Evolutionary conservation across 1,140 invertebrate genomes (phyloP).

Genomic region (Hermetia illucens): DNA sequence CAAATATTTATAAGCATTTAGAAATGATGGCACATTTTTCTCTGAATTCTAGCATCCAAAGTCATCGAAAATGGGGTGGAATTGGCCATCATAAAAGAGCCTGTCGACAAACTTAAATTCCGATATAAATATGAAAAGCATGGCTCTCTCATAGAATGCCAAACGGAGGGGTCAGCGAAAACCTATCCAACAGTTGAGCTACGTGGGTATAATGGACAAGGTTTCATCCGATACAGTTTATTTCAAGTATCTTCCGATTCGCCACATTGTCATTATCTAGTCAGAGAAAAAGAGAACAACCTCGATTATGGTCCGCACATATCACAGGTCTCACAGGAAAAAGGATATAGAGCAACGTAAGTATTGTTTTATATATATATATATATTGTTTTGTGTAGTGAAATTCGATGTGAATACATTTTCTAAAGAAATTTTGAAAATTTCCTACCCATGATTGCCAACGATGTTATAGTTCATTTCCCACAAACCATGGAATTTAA

Average conservation of each 20-base stretch:
- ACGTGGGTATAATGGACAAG: slow-evolving; percentile 38
- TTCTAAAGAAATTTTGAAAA: too few relatives aligned
- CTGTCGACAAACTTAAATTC: slow-evolving; percentile 67
- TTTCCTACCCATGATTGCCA: too few relatives aligned
- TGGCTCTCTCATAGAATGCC: slow-evolving; percentile 56
- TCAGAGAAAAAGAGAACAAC: slow-evolving; percentile 30
- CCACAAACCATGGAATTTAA: too few relatives aligned
- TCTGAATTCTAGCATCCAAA: too few relatives aligned
- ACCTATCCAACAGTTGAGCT: slow-evolving; percentile 48
- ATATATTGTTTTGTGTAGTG: too few relatives aligned
- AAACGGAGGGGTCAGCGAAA: slow-evolving; percentile 30
- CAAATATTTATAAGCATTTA: too few relatives aligned
- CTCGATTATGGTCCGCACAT: slow-evolving; percentile 42
- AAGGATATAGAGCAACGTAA: slow-evolving; percentile 39
- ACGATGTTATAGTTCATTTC: too few relatives aligned
- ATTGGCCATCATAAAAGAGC: too few relatives aligned
- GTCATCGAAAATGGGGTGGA: too few relatives aligned
- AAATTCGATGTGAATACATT: too few relatives aligned
- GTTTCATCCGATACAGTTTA: slow-evolving; percentile 44
- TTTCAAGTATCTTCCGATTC: slow-evolving; percentile 37
- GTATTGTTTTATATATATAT: too few relatives aligned
- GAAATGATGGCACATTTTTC: too few relatives aligned
- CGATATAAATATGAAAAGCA: slow-evolving; percentile 76
- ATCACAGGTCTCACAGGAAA: slow-evolving; percentile 33
- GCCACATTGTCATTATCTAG: slow-evolving; percentile 50